Percentiles rank a stretch among this genome's conserved stretches.
Evolutionary conservation across 2,113 vertebrate species (phyloP).

Genomic region (Grammomys surdaster): DNA sequence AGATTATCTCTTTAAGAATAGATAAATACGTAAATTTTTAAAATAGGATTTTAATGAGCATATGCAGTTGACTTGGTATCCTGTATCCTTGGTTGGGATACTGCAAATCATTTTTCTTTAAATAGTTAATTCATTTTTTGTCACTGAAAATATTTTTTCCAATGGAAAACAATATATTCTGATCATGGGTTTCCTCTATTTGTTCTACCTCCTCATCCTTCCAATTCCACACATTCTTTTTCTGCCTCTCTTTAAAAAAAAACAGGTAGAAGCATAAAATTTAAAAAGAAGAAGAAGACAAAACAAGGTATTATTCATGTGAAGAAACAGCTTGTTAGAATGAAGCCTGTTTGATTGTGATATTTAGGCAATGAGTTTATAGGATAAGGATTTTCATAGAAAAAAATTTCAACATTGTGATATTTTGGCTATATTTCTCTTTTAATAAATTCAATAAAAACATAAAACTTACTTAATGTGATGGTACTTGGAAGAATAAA

Average conservation of each 20-base stretch:
- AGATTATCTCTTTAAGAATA: not conserved
- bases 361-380: constrained; percentile 5
- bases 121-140: not conserved
- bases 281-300: not conserved
- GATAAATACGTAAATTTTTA: not conserved
- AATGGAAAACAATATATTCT: not conserved
- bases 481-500: not conserved
- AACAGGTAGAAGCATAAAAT: not conserved
- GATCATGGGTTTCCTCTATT: not conserved
- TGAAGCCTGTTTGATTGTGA: not conserved
- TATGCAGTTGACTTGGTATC: not conserved
- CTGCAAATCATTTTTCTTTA: not conserved
- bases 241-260: not conserved
- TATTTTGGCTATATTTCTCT: not conserved
- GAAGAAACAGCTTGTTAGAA: not conserved
- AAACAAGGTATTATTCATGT: not conserved
- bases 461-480: not conserved
- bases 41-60: not conserved
- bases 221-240: not conserved
- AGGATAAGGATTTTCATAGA: not conserved
- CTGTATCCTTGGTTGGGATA: not conserved
- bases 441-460: not conserved
- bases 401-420: not conserved
- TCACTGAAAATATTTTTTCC: not conserved
- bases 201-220: no score